Base-by-base conservation (phyloP, 2,797 vertebrate species). In the Parotocinclus haroldoi region DNA sequence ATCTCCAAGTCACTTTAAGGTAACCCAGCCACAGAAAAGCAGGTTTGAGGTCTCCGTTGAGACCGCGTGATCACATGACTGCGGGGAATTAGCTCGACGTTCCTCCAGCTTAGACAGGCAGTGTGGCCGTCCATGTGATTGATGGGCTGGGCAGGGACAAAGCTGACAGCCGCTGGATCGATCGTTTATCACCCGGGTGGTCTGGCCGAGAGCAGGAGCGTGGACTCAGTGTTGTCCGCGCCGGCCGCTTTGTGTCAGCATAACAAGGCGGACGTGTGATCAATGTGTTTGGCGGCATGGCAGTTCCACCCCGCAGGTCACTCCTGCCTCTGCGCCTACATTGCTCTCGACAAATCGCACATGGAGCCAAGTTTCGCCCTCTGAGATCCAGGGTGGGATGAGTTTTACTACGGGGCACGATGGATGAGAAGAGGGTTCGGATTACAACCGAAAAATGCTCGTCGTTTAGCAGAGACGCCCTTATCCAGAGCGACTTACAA, bases 241-340 rank as follows among this genome's bases (percentile, higher is more conserved):
- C 58, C 51, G 61, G 58, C 38, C 14, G 66, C 66, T 68, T 70
- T 72, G 62, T 74, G 66, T 75, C 77, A 72, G 27, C 14, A 9
- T 76, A 79, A 76, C 63, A 67, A 79, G 77, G 73, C 77, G 70
- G 69, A 71, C 64, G 52, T 52, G 69, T 76, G 69, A 76, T 76
- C 74, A 74, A 74, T 76, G 68, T 56, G 60, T 66, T 63, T 71
- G 68, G 66, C 52, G 56, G 16, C 9, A 40, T 65, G 64, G 52
- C 59, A 52, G 70, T 39, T 51, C 58, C 16, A 8, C 7, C 8
- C 58, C 42, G 27, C 27, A 27, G 27, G 27, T 72, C 69, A 39
- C 27, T 53, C 60, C 57, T 44, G 60, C 69, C 60, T 54, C 37
- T 38, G 52, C 36, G 12, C 50, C 40, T 52, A 14, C 36, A 63